Evolutionary conservation across 2,113 vertebrate species (phyloP).

Genomic region (Euleptes europaea): DNA sequence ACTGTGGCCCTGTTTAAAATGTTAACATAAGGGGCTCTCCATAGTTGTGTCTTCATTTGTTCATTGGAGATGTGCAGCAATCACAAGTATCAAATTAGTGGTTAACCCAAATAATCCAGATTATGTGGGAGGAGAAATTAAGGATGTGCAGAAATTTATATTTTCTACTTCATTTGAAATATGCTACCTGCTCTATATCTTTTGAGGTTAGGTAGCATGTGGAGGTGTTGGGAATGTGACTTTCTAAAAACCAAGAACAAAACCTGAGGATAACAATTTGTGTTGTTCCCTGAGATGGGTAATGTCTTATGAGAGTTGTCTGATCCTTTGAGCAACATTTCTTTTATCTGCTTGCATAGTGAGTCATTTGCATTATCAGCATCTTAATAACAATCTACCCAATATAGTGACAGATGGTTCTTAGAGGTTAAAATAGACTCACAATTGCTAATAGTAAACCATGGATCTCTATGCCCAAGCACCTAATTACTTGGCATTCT

Average conservation of each 20-base stretch:
- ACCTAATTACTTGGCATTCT: neutral
- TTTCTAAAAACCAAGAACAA: neutral
- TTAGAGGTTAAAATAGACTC: neutral
- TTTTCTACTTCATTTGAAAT: neutral
- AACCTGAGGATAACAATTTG: no score
- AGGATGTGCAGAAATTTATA: neutral
- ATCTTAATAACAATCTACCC: neutral
- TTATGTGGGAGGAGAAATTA: neutral
- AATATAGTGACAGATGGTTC: slow-evolving; percentile 4
- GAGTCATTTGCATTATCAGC: neutral
- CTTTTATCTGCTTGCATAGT: neutral
- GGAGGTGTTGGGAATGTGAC: neutral
- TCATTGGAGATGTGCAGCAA: neutral
- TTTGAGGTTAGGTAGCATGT: neutral
- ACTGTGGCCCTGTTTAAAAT: slow-evolving; percentile 49
- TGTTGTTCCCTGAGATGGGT: neutral
- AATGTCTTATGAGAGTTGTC: neutral
- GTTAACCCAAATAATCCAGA: neutral
- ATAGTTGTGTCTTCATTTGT: neutral
- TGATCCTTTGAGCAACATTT: neutral
- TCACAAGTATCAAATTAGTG: neutral
- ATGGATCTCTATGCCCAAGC: neutral
- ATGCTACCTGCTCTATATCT: neutral
- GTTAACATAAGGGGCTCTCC: slow-evolving; percentile 17
- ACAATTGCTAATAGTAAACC: neutral